Base-by-base conservation (phyloP, 2,888 invertebrate genomes). In the Sphinx pinastri region DNA sequence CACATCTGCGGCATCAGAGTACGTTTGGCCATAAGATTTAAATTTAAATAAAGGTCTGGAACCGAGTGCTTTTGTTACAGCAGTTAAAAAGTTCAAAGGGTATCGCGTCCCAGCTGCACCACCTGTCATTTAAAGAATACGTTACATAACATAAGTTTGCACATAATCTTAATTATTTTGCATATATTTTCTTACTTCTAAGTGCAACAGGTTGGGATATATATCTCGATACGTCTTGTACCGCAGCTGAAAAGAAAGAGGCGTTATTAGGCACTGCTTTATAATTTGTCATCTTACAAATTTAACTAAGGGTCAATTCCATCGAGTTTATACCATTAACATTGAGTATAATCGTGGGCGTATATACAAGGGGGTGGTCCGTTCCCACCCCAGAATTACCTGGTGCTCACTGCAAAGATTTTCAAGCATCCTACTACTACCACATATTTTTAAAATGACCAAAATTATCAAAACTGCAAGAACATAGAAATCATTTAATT, bases 181-280 rank as follows among this genome's bases (percentile, higher is more conserved):
- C 52, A 2, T 12, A 13, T 49, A 49, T 13, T 49, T 13, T 19
- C 90, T 88, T 82, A 91, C 91, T 91, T 81, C 86, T 80, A 68
- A 90, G 49, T 5, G 91, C 90, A 45, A 86, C 75, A 7, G 82
- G 77, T 74, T 91, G 90, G 1, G 91, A 91, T 45, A 91, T 74
- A 81, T 87, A 79, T 70, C 78, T 85, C 2, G 85, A 71, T 0
- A 80, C 88, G 71, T 91, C 91, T 60, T 81, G 76, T 52, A 89
- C 77, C 67, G 85, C 72, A 70, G 82, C 91, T 91, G 81, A 10
- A 81, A 84, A 47, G 16, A 8, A 10, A 2, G 25, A 19, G 12
- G 13, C 2, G 8, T 19, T 10, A 55, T 19, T 19, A 12, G 11
- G 4, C 4, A 11, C 16, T 45, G 25, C 49, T 69, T 31, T 51